A percentile compares a stretch with the other conserved stretches of the same genome.
These are phyloP conservation scores for Petrocephalus microphthalmus DNA, from an alignment of 2,113 vertebrate species.

Conservation along the genomic window DNA sequence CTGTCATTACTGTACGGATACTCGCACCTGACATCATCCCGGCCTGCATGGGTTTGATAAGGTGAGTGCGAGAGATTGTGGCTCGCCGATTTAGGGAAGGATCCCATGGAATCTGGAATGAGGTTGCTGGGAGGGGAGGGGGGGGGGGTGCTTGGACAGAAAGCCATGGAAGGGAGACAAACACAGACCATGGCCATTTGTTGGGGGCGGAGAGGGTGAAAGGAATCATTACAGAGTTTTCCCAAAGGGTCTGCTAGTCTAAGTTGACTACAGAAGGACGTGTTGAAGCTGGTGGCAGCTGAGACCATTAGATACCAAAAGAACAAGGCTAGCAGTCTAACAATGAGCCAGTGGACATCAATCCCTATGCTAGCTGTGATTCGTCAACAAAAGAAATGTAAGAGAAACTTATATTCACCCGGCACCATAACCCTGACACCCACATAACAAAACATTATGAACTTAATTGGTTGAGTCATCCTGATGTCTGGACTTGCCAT, in stretches of 20 bases:
- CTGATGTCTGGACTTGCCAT: background rate
- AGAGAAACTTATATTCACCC: background rate
- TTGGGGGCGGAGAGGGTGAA: background rate
- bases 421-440: background rate
- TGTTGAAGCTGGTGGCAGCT: background rate
- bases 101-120: background rate
- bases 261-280: background rate
- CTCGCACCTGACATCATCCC: background rate
- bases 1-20: conserved; percentile 25
- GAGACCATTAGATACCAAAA: background rate
- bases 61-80: background rate
- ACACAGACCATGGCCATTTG: background rate
- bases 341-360: background rate
- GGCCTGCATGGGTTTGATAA: background rate
- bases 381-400: background rate
- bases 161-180: background rate
- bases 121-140: too few relatives aligned
- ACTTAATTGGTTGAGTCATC: background rate
- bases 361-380: background rate
- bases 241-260: background rate
- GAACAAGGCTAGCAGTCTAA: background rate
- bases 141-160: background rate
- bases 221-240: background rate
- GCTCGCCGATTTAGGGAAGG: conserved; percentile 10
- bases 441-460: background rate